A percentile compares a stretch with the other conserved stretches of the same genome.
phyloP scores from a whole-genome alignment of 2,888 invertebrate species.

The Rhynchonema sp. region DNA sequence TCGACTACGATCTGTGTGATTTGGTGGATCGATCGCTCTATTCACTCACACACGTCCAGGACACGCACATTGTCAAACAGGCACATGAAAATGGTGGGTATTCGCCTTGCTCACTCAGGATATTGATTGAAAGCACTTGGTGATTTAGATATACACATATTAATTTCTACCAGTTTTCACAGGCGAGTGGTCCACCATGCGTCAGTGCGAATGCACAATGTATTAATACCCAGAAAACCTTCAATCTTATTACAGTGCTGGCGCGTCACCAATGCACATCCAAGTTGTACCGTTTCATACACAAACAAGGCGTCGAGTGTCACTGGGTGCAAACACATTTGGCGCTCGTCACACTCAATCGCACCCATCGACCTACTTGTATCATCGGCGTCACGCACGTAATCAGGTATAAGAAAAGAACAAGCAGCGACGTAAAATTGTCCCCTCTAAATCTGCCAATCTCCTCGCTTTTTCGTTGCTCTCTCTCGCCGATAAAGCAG shows the following conservation, averaged over 20 bases:
- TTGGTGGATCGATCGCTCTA: slow-evolving; percentile 89
- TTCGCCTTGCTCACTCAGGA: no score
- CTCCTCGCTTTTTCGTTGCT: no score
- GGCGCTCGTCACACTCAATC: slow-evolving; percentile 83
- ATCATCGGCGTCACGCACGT: slow-evolving; percentile 93
- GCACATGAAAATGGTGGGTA: slow-evolving; percentile 55
- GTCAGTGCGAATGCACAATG: no score
- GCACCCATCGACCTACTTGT: slow-evolving; percentile 82
- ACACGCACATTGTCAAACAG: slow-evolving; percentile 63
- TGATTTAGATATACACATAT: no score
- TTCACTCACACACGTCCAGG: slow-evolving; percentile 79
- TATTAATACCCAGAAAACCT: no score
- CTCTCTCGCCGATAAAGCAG: no score
- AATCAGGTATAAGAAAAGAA: slow-evolving; percentile 50
- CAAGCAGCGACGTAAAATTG: no score
- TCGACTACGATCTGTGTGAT: slow-evolving; percentile 90
- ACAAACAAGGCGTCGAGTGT: slow-evolving; percentile 76
- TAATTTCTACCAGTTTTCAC: no score
- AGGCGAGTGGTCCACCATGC: no score
- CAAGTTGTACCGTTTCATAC: slow-evolving; percentile 81
- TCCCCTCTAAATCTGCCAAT: no score
- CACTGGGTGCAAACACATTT: slow-evolving; percentile 98
- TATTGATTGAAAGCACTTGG: no score
- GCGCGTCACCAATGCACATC: slow-evolving; percentile 89
- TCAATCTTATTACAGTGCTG: slow-evolving; percentile 61